These are phyloP conservation scores for Plagodis dolabraria DNA, from an alignment of 2,888 invertebrate genomes.

Conservation along the genomic window DNA sequence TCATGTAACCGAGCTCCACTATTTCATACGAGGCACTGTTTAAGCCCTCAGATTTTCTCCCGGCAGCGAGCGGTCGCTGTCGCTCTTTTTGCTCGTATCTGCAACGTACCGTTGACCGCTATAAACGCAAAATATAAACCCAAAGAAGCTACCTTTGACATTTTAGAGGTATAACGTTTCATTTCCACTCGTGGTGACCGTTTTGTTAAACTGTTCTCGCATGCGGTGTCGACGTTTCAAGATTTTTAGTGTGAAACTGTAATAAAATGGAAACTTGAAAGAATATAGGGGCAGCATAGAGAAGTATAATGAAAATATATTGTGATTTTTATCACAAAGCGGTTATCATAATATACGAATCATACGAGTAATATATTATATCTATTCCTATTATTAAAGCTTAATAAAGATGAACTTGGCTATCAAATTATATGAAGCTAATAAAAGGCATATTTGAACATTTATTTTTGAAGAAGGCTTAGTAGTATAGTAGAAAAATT, in stretches of 20 bases:
- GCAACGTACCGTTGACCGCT: slow-evolving; percentile 77
- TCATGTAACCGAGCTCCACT: slow-evolving; percentile 83
- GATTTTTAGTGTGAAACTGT: slow-evolving; percentile 43
- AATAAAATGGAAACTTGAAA: slow-evolving; percentile 20
- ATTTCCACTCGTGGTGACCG: slow-evolving; percentile 67
- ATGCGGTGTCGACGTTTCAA: slow-evolving; percentile 53
- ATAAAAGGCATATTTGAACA: too few relatives aligned
- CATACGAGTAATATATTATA: slow-evolving; percentile 6
- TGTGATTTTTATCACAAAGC: not conserved
- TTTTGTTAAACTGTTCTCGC: slow-evolving; percentile 65
- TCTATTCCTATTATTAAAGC: slow-evolving; percentile 11
- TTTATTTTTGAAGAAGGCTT: too few relatives aligned
- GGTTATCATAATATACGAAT: not conserved
- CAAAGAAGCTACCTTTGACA: slow-evolving; percentile 82
- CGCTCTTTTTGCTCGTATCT: slow-evolving; percentile 76
- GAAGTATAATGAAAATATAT: slow-evolving; percentile 10
- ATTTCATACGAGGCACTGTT: slow-evolving; percentile 84
- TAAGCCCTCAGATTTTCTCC: slow-evolving; percentile 84
- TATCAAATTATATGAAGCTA: not conserved
- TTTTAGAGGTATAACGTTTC: slow-evolving; percentile 79
- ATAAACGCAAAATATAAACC: slow-evolving; percentile 84
- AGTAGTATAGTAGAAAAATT: too few relatives aligned
- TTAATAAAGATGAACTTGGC: slow-evolving; percentile 12
- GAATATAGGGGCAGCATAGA: slow-evolving; percentile 7
- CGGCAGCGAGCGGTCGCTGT: slow-evolving; percentile 71